A percentile compares a stretch with the other conserved stretches of the same genome.
phyloP scores from a whole-genome alignment of 1,140 invertebrate species.

The Lordiphosa clarofinis region DNA sequence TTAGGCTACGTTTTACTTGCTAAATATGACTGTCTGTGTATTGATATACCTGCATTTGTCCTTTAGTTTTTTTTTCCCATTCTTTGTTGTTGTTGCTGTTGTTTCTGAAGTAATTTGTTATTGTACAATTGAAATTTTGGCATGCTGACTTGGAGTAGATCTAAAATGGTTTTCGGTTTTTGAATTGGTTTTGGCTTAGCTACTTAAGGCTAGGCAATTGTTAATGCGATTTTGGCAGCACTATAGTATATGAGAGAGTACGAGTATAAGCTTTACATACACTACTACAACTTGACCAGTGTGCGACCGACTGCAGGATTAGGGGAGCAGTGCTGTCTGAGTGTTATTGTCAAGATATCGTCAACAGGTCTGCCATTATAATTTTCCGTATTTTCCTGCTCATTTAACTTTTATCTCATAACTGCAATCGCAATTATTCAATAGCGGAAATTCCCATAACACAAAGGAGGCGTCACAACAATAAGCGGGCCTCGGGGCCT shows the following conservation, averaged over 20 bases:
- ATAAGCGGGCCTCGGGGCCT: conserved; percentile 20
- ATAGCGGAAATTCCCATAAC: conserved; percentile 62
- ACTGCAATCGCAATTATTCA: conserved; percentile 74
- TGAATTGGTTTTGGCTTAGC: conserved; percentile 62
- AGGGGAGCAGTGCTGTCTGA: background rate
- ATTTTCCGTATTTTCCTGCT: conserved; percentile 69
- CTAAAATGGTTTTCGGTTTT: conserved; percentile 15
- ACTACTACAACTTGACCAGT: conserved; percentile 2
- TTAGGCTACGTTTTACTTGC: conserved; percentile 48
- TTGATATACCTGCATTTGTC: conserved; percentile 72
- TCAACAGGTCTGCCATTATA: conserved; percentile 26
- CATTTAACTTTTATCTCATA: conserved; percentile 74
- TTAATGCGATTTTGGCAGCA: conserved; percentile 68
- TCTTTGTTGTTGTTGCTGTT: conserved; percentile 29
- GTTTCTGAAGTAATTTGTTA: conserved; percentile 16
- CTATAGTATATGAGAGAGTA: too few relatives aligned
- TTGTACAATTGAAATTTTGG: conserved; percentile 45
- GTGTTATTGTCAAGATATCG: conserved; percentile 11
- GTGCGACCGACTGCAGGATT: too few relatives aligned
- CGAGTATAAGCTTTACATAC: conserved; percentile 65
- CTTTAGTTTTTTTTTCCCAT: conserved; percentile 44
- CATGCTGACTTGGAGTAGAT: conserved; percentile 46
- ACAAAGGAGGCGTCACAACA: conserved; percentile 19
- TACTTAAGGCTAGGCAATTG: conserved; percentile 53
- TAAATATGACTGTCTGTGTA: conserved; percentile 37